Evolutionary conservation across 1,140 invertebrate genomes (phyloP), one percentile per base, ranked within the genome.

Genomic region (Bombus difficillimus): DNA sequence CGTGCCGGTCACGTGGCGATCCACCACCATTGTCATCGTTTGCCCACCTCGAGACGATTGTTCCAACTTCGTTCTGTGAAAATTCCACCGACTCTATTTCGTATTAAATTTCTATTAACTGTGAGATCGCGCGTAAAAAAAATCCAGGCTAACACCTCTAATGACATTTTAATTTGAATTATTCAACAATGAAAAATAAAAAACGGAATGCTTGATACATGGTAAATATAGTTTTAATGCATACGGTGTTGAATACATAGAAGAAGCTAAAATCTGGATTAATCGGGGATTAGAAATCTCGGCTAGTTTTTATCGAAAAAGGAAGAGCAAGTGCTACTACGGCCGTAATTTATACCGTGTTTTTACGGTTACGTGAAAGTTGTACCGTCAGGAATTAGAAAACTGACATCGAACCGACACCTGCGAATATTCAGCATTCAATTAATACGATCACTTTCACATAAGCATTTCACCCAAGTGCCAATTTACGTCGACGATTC

Each of bases 11-110:
- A 87, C 89, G 77, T 85, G 85, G 81, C 80, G 66, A 76, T 84
- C 73, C 79, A 77, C 81, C 57, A 53, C 80, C 85, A 77, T 87
- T 88, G 71, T 90, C 83, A 86, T 87, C 83, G 86, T 81, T 85
- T 69, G 43, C 84, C 59, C 69, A 69, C 69, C 59, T 57, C 34
- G 39, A 22, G 69, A 73, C 39, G 77, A 73, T 81, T 34, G 71
- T 32, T 39, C 47, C 37, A 12, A n/a, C 41, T 28, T 39, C 59
- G 28, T 12, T 12, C 75, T 13, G 8, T 6, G 12, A 73, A 59
- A 62, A 81, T 85, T 81, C 57, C 78, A 53, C 47, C 47, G 18
- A 22, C 5, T 53, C 13, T 37, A 25, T 37, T 15, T 47, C 64
- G n/a, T n/a, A 12, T 25, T 47, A 62, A 47, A n/a, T 32, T 74